Conservation (phyloP, 2,888 invertebrate species). For the Polydrusus tereticollis region DNA sequence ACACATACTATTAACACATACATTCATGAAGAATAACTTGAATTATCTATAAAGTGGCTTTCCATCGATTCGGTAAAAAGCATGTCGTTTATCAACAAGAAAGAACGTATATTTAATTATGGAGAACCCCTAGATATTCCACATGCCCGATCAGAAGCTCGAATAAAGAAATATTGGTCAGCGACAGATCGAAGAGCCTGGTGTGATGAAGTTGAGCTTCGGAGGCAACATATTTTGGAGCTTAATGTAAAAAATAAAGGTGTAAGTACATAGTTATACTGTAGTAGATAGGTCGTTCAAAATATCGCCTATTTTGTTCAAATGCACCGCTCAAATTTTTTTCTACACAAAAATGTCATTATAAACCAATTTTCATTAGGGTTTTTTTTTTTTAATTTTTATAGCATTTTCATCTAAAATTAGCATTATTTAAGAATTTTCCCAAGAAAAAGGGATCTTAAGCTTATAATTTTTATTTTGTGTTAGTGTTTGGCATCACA, state of each 20-base stretch:
- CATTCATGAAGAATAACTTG: slow-evolving; percentile 5
- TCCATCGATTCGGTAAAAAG: not conserved
- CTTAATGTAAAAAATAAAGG: slow-evolving; percentile 50
- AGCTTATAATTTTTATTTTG: too few species aligned
- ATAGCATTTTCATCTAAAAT: too few species aligned
- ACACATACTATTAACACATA: too few species aligned
- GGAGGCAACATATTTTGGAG: slow-evolving; percentile 72
- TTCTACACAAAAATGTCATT: too few species aligned
- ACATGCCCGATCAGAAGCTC: slow-evolving; percentile 68
- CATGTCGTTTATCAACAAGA: slow-evolving; percentile 60
- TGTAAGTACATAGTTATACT: slow-evolving; percentile 33
- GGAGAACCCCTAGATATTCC: slow-evolving; percentile 41
- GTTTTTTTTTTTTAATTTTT: too few species aligned
- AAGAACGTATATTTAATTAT: slow-evolving; percentile 57
- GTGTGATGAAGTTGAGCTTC: slow-evolving; percentile 71
- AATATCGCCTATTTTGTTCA: too few species aligned
- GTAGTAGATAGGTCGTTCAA: too few species aligned
- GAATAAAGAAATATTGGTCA: slow-evolving; percentile 70
- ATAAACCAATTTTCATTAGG: too few species aligned
- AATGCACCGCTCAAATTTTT: too few species aligned
- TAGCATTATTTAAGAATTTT: too few species aligned
- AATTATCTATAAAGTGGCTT: slow-evolving; percentile 5
- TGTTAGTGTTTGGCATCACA: too few species aligned
- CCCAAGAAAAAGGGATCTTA: too few species aligned
- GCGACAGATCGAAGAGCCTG: slow-evolving; percentile 73